Evolutionary conservation across 2,888 invertebrate species (phyloP).

Genomic region (Hedychridium roseum): DNA sequence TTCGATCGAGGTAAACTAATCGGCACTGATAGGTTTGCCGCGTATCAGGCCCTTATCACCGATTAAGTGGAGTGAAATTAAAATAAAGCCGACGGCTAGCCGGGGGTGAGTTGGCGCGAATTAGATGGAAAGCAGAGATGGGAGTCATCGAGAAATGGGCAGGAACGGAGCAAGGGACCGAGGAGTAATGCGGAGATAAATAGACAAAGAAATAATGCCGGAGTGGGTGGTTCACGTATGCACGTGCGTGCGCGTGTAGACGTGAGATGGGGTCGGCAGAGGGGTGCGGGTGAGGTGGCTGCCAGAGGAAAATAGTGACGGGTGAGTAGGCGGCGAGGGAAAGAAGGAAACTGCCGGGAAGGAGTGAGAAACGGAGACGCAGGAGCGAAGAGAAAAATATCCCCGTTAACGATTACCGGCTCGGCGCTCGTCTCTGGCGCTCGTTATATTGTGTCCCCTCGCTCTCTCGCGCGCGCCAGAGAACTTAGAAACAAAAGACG

Average conservation of each 20-base stretch:
- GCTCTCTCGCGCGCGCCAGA: slow-evolving; percentile 41
- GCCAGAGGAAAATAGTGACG: slow-evolving; percentile 13
- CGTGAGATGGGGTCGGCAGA: slow-evolving; percentile 10
- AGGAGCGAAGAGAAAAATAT: slow-evolving; percentile 55
- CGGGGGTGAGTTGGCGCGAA: no score
- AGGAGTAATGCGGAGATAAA: background rate
- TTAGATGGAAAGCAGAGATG: slow-evolving; percentile 11
- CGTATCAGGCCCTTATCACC: no score
- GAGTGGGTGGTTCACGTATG: no score
- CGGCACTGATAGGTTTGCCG: no score
- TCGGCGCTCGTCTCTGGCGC: slow-evolving; percentile 37
- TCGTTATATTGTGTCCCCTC: slow-evolving; percentile 60
- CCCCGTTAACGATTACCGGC: slow-evolving; percentile 59
- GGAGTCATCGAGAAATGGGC: slow-evolving; percentile 21
- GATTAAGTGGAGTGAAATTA: no score
- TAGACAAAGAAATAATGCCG: background rate
- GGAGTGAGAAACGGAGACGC: no score
- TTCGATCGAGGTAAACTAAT: no score
- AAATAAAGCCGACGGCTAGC: no score
- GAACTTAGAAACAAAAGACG: slow-evolving; percentile 61
- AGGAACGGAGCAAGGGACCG: slow-evolving; percentile 25
- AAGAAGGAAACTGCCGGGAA: slow-evolving; percentile 9
- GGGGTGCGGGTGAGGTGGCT: slow-evolving; percentile 18
- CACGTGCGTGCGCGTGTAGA: background rate
- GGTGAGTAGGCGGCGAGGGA: slow-evolving; percentile 3